Base-by-base conservation (phyloP, 1,140 invertebrate genomes). In the Bombus waltoni region DNA sequence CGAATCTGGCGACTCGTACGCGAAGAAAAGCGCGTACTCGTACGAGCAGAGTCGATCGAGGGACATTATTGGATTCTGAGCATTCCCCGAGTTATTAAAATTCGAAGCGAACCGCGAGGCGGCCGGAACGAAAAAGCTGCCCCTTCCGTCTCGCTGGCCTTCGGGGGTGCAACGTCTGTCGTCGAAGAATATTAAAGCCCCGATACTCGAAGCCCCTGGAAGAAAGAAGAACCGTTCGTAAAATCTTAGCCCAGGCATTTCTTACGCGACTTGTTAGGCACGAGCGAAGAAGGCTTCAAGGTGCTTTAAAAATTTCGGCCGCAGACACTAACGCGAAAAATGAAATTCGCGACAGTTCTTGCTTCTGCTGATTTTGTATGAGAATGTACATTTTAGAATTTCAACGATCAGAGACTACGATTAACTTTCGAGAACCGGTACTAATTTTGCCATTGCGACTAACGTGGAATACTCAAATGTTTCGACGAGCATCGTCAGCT, bases 61-160 rank as follows among this genome's bases (percentile, higher is more conserved):
- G 11, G 28, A 94, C 94, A 94, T 95, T 95, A 95, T 95, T 95
- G 94, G 94, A 95, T 94, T 95, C 94, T 94, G 94, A 94, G 87
- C 94, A 94, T 95, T 94, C 94, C 91, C 94, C 83, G 91, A 94
- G 94, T 95, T 95, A 95, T 95, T 95, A 95, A 95, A 95, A 94
- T 95, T 94, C 94, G 94, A 94, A 94, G 94, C 94, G 93, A 94
- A 94, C 93, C 93, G 92, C 93, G 92, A 78, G 66, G 76, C 72
- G 72, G 68, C n/a, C 66, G 84, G 90, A 85, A 82, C 81, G 85
- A 81, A 78, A 91, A 81, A 32, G 32, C 80, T 35, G 2, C 22
- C 73, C 18, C 72, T 88, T 57, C 47, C 75, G 8, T 13, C 18
- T 42, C 90, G 90, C 83, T 82, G 86, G 53, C 59, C 82, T 80